These are phyloP conservation scores for Chromis chromis DNA, from an alignment of 2,797 vertebrate species.

Conservation along the genomic window DNA sequence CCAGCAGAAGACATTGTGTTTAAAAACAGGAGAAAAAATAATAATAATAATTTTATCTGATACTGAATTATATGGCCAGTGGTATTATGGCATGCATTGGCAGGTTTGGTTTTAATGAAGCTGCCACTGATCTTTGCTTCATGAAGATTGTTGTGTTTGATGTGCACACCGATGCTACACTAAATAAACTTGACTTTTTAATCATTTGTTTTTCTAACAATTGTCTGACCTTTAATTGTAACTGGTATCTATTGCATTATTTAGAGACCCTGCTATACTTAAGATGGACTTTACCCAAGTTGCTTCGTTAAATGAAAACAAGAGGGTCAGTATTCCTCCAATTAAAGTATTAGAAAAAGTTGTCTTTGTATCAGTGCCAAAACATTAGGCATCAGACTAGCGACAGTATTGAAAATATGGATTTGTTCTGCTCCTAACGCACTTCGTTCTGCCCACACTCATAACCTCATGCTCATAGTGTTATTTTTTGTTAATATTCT, in stretches of 20 bases:
- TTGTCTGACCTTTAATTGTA: neutral
- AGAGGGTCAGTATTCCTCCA: neutral
- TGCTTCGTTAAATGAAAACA: neutral
- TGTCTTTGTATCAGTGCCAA: neutral
- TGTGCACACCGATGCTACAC: neutral
- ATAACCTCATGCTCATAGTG: neutral
- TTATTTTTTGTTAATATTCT: conserved; percentile 5
- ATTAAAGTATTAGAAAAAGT: neutral
- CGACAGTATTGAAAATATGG: neutral
- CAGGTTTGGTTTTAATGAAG: conserved; percentile 65
- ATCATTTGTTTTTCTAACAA: no score
- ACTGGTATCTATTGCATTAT: conserved; percentile 8
- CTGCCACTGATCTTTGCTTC: conserved; percentile 39
- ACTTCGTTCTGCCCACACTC: neutral
- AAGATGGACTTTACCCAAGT: neutral
- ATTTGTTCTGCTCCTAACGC: neutral
- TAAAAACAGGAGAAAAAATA: conserved; percentile 18
- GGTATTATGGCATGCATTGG: conserved; percentile 60
- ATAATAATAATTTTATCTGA: conserved; percentile 61
- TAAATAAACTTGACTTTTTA: neutral
- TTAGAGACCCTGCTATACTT: neutral
- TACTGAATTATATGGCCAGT: conserved; percentile 70
- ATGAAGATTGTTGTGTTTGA: conserved; percentile 8
- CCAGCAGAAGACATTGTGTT: no score
- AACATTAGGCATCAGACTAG: neutral